Evolutionary conservation across 2,113 vertebrate species (phyloP).

Genomic region (Lichenostomus cassidix): DNA sequence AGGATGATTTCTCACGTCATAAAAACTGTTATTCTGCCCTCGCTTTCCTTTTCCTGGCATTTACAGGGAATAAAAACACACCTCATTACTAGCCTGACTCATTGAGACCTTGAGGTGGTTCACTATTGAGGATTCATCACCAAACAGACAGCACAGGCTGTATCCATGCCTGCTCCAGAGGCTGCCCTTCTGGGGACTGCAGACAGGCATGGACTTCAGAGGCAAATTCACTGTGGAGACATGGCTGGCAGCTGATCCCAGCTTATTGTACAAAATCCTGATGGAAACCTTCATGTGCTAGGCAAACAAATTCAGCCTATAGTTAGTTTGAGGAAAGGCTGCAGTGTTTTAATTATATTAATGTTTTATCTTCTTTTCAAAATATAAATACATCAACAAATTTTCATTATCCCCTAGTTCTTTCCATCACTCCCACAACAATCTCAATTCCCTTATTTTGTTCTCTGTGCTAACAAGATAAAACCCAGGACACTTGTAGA

Average conservation of each 20-base stretch:
- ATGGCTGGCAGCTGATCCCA: not conserved
- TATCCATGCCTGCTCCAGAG: rapidly evolving
- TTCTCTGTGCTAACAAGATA: not conserved
- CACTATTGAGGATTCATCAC: not conserved
- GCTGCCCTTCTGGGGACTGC: not conserved
- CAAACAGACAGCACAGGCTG: not conserved
- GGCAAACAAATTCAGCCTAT: not conserved
- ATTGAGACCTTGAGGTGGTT: not conserved
- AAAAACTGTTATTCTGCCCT: not conserved
- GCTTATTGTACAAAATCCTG: not conserved
- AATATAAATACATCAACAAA: not conserved
- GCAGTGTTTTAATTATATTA: not conserved
- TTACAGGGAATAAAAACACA: not conserved
- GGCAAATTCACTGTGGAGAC: not conserved
- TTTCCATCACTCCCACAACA: not conserved
- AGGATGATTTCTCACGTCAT: not conserved
- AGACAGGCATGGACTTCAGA: not conserved
- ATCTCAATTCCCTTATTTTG: not conserved
- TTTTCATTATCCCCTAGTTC: not conserved
- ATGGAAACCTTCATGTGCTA: not conserved
- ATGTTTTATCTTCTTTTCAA: not conserved
- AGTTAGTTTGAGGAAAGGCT: not conserved
- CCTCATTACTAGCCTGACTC: not conserved
- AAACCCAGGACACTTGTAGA: not conserved
- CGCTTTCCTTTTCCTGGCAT: not conserved